Evolutionary conservation across 2,888 invertebrate species (phyloP), one percentile per base, ranked within the genome.

Genomic region (Campaea margaritaria): DNA sequence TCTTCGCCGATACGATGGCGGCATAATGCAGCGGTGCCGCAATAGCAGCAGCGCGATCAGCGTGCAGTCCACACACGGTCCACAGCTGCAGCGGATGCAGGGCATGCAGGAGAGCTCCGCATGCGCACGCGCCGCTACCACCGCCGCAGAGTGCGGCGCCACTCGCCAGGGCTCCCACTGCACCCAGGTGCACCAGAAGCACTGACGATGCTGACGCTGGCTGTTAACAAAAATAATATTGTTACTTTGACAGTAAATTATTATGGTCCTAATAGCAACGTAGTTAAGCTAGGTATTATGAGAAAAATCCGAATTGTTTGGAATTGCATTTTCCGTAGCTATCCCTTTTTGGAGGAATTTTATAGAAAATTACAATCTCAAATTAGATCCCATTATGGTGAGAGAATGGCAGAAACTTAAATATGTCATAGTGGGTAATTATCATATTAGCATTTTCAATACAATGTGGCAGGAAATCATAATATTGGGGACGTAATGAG

Each of bases 41-140:
- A 52, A 97, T 96, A 43, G 96, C 96, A 63, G 96, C 96, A 65
- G 96, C 96, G 62, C 96, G 92, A 85, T 96, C 96, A 58, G 95
- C 96, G 77, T 96, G 96, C 63, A 96, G 91, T 4, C 96, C 96
- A 69, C 96, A 96, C 34, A 96, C 95, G 2, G 96, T 96, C 96
- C 96, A 96, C 66, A 96, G 88, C 42, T 95, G 95, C 60, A 96
- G 91, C 3, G 96, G 96, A 74, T 96, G 95, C 46, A 96, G 91
- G 3, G 96, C 93, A 27, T 95, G 94, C 65, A 96, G 93, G 43
- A 96, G 84, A 63, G 95, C 95, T 39, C 96, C 94, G 71, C 95
- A 95, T 0, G 95, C 86, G 82, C 96, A 96, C 9, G 93, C 91
- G 45, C 94, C 94, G 49, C 94, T n/a, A n/a, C n/a, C 93, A 61